Conservation (phyloP, 2,113 vertebrate species). For the Ctenodactylus gundi region DNA sequence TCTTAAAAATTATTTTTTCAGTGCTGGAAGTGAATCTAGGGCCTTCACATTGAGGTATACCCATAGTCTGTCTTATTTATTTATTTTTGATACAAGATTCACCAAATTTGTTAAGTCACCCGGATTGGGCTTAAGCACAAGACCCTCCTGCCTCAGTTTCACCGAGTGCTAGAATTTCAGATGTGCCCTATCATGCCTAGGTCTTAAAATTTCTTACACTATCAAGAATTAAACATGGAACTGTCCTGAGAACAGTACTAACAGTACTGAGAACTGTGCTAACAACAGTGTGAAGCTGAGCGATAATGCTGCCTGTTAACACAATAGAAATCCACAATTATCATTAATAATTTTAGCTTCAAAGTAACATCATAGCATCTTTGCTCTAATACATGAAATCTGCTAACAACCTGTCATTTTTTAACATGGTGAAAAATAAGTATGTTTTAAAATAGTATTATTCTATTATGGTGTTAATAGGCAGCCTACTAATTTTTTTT, state of each 20-base stretch:
- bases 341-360: slow-evolving; percentile 5
- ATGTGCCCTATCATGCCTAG: no score
- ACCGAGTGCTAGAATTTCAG: no score
- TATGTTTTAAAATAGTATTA: not conserved
- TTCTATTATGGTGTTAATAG: not conserved
- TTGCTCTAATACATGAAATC: not conserved
- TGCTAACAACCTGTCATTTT: not conserved
- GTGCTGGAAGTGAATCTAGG: no score
- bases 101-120: no score
- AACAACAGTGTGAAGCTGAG: not conserved
- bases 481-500: not conserved
- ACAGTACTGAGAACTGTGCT: not conserved
- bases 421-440: not conserved
- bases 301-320: not conserved
- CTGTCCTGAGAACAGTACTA: not conserved
- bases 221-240: not conserved
- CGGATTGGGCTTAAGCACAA: no score
- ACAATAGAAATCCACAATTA: not conserved
- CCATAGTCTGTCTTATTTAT: no score
- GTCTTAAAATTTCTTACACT: not conserved
- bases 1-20: no score
- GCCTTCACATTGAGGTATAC: no score
- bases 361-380: not conserved
- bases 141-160: no score
- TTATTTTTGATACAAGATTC: no score